These are phyloP conservation scores for Oreochromis spilurus DNA, from an alignment of 2,113 vertebrate genomes.

Conservation along the genomic window DNA sequence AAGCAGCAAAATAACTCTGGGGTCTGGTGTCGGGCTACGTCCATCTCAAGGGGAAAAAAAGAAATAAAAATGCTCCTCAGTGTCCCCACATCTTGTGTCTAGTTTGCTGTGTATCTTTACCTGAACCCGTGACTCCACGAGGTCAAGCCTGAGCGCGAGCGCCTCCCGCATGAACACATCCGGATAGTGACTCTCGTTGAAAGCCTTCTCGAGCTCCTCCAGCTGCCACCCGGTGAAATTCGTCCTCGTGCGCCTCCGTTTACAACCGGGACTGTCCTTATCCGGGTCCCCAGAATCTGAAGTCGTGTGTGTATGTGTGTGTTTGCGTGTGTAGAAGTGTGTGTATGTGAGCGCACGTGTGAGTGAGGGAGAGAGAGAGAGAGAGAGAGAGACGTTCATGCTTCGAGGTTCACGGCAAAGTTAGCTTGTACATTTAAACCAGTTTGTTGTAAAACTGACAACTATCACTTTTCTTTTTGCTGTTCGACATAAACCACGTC, in stretches of 20 bases:
- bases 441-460: background rate
- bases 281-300: slow-evolving; percentile 90
- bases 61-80: background rate
- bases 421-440: background rate
- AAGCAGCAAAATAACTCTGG: background rate
- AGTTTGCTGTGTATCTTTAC: slow-evolving; percentile 70
- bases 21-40: background rate
- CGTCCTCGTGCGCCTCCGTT: slow-evolving; percentile 91
- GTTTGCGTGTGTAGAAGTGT: background rate
- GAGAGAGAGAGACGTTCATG: background rate
- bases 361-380: background rate
- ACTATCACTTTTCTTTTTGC: background rate
- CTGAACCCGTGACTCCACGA: slow-evolving; percentile 98
- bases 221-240: slow-evolving; percentile 99
- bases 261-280: slow-evolving; percentile 97
- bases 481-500: background rate
- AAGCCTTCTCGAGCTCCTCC: slow-evolving; percentile 96
- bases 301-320: background rate
- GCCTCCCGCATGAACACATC: slow-evolving; percentile 99
- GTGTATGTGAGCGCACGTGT: background rate
- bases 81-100: background rate
- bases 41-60: background rate
- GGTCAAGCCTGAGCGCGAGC: slow-evolving; percentile 90
- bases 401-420: background rate
- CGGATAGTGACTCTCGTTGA: slow-evolving; percentile 97